Base-by-base conservation (phyloP, 2,113 vertebrate species). In the Opisthocomus hoazin region DNA sequence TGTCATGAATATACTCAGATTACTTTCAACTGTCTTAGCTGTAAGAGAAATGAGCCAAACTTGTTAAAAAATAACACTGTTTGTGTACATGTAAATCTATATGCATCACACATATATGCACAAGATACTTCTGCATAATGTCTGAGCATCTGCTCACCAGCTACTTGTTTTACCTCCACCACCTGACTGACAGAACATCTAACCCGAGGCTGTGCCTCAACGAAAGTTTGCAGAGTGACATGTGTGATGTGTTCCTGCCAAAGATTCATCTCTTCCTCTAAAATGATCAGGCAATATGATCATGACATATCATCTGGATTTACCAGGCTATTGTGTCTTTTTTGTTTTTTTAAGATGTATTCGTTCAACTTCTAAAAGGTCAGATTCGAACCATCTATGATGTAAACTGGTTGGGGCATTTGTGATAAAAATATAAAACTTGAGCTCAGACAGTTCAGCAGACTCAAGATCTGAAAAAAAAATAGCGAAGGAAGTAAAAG, bases 1-100 rank as follows among this genome's bases (percentile, higher is more conserved):
- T 84, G 82, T 58, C 93, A 65, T 21, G 65, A 95, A 80, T 78
- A 87, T 41, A 69, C 93, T 91, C 91, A 74, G 84, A 94, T 92
- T 92, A 65, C 61, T 86, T 92, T 95, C 95, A 93, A 70, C 66
- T 92, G 60, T 46, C 85, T 87, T 61, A 70, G 20, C 39, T 71
- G 58, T 23, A 81, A 84, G 36, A 57, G 18, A 70, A 79, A 74
- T 5, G 48, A 93, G 77, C 23, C 74, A 91, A 85, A 94, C 46
- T 54, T 78, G 53, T 54, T 71, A 43, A 90, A 70, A 92, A 78
- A 57, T 34, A 93, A 60, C 53, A 85, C 66, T 73, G 0, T 64
- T 56, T 46, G 39, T 74, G 65, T 82, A 76, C 17, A 27, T 22
- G 36, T 8, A n/a, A 57, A n/a, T 17, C 76, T 61, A 45, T 71